A percentile compares a stretch with the other conserved stretches of the same genome.
phyloP scores from a whole-genome alignment of 2,113 vertebrate species.

The Balaeniceps rex region DNA sequence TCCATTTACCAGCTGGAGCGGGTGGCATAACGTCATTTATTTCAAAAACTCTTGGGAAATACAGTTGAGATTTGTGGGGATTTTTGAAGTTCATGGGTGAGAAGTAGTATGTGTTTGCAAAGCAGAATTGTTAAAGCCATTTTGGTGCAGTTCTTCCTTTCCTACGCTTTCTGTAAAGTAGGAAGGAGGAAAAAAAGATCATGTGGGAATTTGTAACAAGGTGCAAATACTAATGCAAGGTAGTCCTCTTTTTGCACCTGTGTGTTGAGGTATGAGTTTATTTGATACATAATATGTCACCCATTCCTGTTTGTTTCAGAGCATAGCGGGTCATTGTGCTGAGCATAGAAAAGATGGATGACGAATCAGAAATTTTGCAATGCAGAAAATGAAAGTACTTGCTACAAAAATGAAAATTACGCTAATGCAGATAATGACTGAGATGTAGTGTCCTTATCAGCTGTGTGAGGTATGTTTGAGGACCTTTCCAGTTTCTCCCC shows the following conservation, averaged over 20 bases:
- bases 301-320: neutral
- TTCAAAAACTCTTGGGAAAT: neutral
- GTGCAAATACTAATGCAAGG: neutral
- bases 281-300: rapidly evolving
- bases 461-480: neutral
- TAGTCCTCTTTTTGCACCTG: neutral
- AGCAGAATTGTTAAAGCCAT: neutral
- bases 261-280: neutral
- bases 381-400: neutral
- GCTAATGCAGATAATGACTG: neutral
- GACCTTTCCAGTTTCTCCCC: neutral
- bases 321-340: neutral
- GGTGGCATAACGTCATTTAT: neutral
- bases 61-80: neutral
- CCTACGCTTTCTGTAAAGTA: neutral
- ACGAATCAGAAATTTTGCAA: rapidly evolving
- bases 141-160: neutral
- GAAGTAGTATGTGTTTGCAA: neutral
- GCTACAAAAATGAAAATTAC: neutral
- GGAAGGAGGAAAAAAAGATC: neutral
- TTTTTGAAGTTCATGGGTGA: neutral
- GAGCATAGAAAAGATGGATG: neutral
- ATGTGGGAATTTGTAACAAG: neutral
- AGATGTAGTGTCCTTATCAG: neutral
- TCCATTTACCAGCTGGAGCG: neutral